phyloP scores from a whole-genome alignment of 2,797 vertebrate genomes.

The Momotus momota region DNA sequence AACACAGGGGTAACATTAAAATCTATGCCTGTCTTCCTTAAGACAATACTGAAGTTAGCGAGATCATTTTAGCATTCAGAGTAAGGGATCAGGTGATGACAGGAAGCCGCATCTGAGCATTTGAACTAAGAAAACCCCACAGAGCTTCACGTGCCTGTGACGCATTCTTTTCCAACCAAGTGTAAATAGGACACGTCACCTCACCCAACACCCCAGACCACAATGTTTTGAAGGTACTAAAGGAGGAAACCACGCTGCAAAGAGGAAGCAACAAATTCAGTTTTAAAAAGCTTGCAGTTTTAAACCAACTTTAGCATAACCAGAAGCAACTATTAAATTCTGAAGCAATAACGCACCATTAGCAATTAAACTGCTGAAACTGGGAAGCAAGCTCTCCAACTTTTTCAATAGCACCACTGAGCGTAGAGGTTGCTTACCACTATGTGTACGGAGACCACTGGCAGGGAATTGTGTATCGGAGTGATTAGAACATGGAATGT shows the following conservation, averaged over 20 bases:
- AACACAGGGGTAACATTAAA: background rate
- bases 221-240: constrained; percentile 27
- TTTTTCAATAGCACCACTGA: constrained; percentile 15
- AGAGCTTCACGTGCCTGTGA: constrained; percentile 38
- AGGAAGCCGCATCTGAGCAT: constrained; percentile 43
- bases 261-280: constrained; percentile 51
- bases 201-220: background rate
- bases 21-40: background rate
- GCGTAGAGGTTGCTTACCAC: background rate
- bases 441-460: background rate
- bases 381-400: background rate
- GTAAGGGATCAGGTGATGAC: constrained; percentile 13
- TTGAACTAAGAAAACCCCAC: constrained; percentile 39
- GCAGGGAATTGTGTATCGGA: background rate
- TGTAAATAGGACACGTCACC: constrained; percentile 41
- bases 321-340: constrained; percentile 57
- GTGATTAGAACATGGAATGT: background rate
- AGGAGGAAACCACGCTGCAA: constrained; percentile 54
- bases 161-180: constrained; percentile 34
- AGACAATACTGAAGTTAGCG: background rate
- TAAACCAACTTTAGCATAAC: constrained; percentile 23
- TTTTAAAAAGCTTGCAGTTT: constrained; percentile 29
- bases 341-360: constrained; percentile 34
- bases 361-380: constrained; percentile 36
- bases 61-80: background rate